Evolutionary conservation across 2,888 invertebrate species (phyloP).

Genomic region (Dugesia japonica): DNA sequence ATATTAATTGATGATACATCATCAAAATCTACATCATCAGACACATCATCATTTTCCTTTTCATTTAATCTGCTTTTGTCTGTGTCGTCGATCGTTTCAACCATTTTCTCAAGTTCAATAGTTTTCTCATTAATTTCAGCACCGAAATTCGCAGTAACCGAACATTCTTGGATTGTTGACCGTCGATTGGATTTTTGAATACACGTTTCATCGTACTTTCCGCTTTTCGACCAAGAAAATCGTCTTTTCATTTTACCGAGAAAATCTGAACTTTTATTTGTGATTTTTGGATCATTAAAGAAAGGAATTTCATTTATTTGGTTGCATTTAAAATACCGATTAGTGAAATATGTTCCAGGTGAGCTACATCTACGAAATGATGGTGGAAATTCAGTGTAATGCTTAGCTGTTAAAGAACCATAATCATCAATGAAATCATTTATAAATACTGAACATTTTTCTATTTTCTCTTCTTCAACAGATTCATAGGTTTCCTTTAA

Average conservation of each 20-base stretch:
- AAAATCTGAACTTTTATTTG: not conserved
- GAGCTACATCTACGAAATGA: not conserved
- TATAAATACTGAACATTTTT: not conserved
- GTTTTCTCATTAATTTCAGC: not conserved
- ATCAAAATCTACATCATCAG: conserved; percentile 1
- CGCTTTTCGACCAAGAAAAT: not conserved
- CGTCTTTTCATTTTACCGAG: conserved; percentile 3
- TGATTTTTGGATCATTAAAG: not conserved
- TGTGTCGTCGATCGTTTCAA: not conserved
- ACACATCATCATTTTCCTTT: not conserved
- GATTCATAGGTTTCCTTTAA: not conserved
- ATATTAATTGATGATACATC: not conserved
- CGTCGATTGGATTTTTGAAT: not conserved
- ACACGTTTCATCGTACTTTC: not conserved
- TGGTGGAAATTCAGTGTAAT: not conserved
- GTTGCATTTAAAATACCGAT: not conserved
- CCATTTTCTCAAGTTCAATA: not conserved
- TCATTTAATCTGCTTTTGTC: not conserved
- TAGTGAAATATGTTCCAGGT: not conserved
- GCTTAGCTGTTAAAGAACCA: not conserved
- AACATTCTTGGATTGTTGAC: not conserved
- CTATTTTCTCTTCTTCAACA: not conserved
- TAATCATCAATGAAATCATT: conserved; percentile 9
- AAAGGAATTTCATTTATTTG: not conserved
- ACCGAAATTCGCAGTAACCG: not conserved